Conservation (phyloP, 2,888 invertebrate genomes). For the Vesta saturnalis region DNA sequence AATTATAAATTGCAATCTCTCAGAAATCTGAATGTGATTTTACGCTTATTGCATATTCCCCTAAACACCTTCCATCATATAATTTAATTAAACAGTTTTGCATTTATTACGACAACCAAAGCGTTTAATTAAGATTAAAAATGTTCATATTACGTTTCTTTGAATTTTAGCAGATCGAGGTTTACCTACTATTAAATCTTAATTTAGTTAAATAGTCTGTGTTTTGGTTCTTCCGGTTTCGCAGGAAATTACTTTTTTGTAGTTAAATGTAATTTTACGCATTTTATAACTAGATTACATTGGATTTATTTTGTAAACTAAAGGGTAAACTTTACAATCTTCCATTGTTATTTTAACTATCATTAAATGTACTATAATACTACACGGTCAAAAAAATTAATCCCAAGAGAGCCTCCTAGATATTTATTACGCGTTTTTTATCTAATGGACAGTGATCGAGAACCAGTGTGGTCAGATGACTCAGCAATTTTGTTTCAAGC, state of each 20-base stretch:
- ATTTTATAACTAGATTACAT: neutral
- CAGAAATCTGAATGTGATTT: no score
- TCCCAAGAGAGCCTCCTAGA: constrained; percentile 39
- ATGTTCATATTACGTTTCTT: no score
- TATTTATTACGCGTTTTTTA: constrained; percentile 41
- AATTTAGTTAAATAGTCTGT: neutral
- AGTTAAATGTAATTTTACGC: neutral
- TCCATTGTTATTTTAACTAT: neutral
- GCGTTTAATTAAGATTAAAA: no score
- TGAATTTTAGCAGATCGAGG: no score
- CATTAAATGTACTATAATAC: neutral
- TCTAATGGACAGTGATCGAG: constrained; percentile 43
- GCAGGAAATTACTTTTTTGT: constrained; percentile 1
- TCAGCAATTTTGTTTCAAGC: constrained; percentile 16
- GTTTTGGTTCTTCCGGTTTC: neutral
- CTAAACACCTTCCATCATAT: no score
- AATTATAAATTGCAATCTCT: no score
- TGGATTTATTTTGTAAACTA: neutral
- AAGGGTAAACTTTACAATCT: neutral
- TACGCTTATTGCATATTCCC: no score
- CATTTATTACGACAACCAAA: no score
- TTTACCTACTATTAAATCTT: neutral
- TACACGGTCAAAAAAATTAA: constrained; percentile 18
- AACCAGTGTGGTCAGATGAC: constrained; percentile 37
- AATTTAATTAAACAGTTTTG: no score